Base-by-base conservation (phyloP, 2,888 invertebrate genomes). In the Agrypnus murinus region DNA sequence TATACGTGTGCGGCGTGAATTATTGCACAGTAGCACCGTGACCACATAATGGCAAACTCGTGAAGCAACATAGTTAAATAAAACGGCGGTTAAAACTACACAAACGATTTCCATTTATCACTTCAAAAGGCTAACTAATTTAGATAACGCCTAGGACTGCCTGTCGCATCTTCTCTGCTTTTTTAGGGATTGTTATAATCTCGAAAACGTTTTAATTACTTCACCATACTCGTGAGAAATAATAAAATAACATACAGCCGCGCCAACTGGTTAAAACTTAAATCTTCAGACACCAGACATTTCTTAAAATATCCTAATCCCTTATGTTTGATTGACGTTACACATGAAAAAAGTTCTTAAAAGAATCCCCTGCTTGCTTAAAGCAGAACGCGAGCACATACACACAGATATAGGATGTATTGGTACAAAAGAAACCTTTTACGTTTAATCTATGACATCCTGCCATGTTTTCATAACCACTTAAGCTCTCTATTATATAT, bases 351-450 rank as follows among this genome's bases (percentile, higher is more conserved):
- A 59, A 50, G 34, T 38, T 48, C 46, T 65, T 55, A 67, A 71
- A 57, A 46, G 45, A 17, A 34, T 43, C 60, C 62, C 57, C 32
- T 32, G 62, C 43, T 31, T 38, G 32, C 36, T 38, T 46, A 63
- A 62, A 67, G 62, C 53, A 57, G 65, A 38, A 48, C 66, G 53
- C 55, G 25, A 25, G 25, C 25, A 25, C 25, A 25, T 25, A 57
- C 38, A 60, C 43, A 69, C 67, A 60, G 31, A 71, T 67, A 72
- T 72, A 63, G 53, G 65, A 72, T 69, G 66, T 72, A 69, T 55
- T 63, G 60, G 46, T 70, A 74, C 72, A 74, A 74, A 72, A 68
- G 72, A 74, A 74, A 74, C 74, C 74, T 74, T 74, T 74, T 74
- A 73, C 58, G 59, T 65, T 74, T 74, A 72, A 70, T 70, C 71